Conservation (phyloP, 2,113 vertebrate species). For the Rissa tridactyla region DNA sequence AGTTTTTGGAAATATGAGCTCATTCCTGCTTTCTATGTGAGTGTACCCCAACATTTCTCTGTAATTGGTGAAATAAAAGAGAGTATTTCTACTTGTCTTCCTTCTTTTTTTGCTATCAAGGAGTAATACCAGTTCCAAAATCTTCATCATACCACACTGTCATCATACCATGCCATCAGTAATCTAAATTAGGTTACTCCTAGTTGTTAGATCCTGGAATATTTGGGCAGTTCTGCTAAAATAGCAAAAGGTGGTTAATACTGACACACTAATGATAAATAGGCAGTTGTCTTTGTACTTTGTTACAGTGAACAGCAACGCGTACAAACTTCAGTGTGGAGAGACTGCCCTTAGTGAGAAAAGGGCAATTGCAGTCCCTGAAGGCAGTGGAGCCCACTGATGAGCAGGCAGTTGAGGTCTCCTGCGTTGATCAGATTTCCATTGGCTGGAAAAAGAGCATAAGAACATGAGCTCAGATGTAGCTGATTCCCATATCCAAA, state of each 20-base stretch:
- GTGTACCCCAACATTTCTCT: not conserved
- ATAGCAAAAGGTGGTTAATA: not conserved
- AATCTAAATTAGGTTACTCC: not conserved
- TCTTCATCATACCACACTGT: not conserved
- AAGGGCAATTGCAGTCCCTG: not conserved
- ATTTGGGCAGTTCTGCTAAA: not conserved
- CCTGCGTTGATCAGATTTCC: not conserved
- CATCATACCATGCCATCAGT: not conserved
- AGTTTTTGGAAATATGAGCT: not conserved
- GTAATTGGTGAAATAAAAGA: not conserved
- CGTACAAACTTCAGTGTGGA: not conserved
- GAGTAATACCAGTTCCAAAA: not conserved
- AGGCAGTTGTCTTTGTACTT: not conserved
- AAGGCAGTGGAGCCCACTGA: not conserved
- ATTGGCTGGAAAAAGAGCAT: not conserved
- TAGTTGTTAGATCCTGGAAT: not conserved
- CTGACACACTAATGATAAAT: not conserved
- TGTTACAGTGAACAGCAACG: not conserved
- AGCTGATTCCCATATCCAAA: not conserved
- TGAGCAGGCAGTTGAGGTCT: not conserved
- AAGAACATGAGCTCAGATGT: not conserved
- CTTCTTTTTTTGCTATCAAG: not conserved
- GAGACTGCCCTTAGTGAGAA: not conserved
- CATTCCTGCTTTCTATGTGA: not conserved
- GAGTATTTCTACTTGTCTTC: not conserved